phyloP scores from a whole-genome alignment of 2,113 vertebrate species.

The Lophura nycthemera region DNA sequence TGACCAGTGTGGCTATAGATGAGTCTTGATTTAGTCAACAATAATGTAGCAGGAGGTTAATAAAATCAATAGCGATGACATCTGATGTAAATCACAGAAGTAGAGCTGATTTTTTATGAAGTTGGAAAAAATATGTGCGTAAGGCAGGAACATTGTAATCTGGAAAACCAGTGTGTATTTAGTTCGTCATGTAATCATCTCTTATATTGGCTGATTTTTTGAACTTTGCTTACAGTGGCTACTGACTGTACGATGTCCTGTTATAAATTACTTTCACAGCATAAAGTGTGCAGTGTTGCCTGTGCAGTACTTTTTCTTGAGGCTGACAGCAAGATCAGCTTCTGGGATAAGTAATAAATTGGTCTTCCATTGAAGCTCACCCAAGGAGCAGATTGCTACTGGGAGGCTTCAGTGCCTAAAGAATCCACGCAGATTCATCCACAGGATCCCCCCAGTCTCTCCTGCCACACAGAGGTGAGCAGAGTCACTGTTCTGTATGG shows the following conservation, averaged over 20 bases:
- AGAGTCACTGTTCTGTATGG: fast-evolving
- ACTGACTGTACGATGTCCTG: background rate
- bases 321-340: background rate
- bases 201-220: background rate
- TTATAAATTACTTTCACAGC: background rate
- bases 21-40: background rate
- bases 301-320: background rate
- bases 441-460: background rate
- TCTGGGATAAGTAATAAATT: background rate
- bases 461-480: background rate
- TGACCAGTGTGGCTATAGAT: background rate
- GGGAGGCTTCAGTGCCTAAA: background rate
- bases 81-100: background rate
- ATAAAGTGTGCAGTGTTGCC: background rate
- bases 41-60: background rate
- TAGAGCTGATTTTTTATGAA: background rate
- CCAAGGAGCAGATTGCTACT: background rate
- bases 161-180: background rate
- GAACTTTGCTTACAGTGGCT: too few relatives aligned
- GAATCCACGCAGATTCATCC: background rate
- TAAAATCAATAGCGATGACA: background rate
- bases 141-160: background rate
- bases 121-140: background rate
- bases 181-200: background rate
- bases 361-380: background rate